Base-by-base conservation (phyloP, 2,113 vertebrate species). In the Piaya cayana region DNA sequence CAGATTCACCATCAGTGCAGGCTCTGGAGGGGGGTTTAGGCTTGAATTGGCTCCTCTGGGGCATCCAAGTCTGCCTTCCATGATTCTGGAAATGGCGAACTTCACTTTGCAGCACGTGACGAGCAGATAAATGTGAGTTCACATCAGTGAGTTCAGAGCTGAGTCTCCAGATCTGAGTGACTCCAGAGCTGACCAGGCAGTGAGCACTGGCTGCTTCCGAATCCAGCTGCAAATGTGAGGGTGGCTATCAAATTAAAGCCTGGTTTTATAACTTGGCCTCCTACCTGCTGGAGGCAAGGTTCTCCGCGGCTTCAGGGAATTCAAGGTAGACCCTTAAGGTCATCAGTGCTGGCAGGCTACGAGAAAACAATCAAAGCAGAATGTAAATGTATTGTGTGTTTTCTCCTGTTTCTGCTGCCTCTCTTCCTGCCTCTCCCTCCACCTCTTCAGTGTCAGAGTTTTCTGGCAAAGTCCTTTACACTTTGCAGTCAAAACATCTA, bases 401-500 rank as follows among this genome's bases (percentile, higher is more conserved):
- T 75, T 83, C 67, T 85, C 43, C 42, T 60, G 2, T 75, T 95
- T 87, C 45, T 83, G 23, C 53, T 37, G 47, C 56, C 53, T 68
- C 27, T 50, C 29, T 59, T 76, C 69, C 47, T 90, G 63, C 47
- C 56, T 79, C 42, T 88, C 64, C 71, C 36, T 76, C 65, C 47
- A 47, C 68, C 39, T 94, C 69, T 58, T 43, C 60, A 52, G 5
- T 62, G 80, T 77, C 6, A 1, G 56, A 32, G 14, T 72, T 90
- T 91, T 65, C 63, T 86, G 86, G 82, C 83, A 95, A 67, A 85
- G 49, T 17, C 52, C 21, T 67, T 92, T 59, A 36, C 16, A 32
- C 49, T 95, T 88, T 55, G 7, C 75, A 82, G 87, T 95, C 84
- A 92, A 76, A 94, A 87, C 32, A 62, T 84, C 88, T 82, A 18